Evolutionary conservation across 1,140 invertebrate species (phyloP).

Genomic region (Pararge aegeria): DNA sequence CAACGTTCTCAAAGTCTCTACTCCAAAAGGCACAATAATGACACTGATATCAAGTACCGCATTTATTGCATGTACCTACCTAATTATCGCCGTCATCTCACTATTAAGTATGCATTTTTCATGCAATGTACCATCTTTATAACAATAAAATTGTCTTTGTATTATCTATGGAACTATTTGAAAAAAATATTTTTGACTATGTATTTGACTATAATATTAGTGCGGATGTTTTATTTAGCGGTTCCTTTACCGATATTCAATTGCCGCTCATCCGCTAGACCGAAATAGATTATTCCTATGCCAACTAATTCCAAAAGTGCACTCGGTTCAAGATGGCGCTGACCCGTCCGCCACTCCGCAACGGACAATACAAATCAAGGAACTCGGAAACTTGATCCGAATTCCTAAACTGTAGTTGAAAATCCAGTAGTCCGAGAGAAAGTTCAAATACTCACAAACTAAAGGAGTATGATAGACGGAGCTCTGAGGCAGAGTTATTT

Average conservation of each 20-base stretch:
- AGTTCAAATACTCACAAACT: conserved; percentile 34
- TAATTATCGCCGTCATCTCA: no score
- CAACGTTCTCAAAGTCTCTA: no score
- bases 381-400: conserved; percentile 54
- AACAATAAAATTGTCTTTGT: no score
- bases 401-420: conserved; percentile 35
- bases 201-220: no score
- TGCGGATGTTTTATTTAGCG: background rate
- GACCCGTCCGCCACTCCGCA: conserved; percentile 41
- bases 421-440: conserved; percentile 48
- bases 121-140: no score
- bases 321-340: conserved; percentile 49
- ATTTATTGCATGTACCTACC: no score
- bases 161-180: no score
- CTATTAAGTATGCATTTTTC: no score
- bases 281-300: conserved; percentile 32
- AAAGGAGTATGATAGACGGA: background rate
- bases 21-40: no score
- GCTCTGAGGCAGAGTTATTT: background rate
- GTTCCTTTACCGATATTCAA: conserved; percentile 15
- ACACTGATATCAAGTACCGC: no score
- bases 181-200: no score
- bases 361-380: conserved; percentile 52
- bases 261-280: conserved; percentile 18
- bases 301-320: conserved; percentile 54